Evolutionary conservation across 2,888 invertebrate species (phyloP).

Genomic region (Caenorhabditis zanzibari): DNA sequence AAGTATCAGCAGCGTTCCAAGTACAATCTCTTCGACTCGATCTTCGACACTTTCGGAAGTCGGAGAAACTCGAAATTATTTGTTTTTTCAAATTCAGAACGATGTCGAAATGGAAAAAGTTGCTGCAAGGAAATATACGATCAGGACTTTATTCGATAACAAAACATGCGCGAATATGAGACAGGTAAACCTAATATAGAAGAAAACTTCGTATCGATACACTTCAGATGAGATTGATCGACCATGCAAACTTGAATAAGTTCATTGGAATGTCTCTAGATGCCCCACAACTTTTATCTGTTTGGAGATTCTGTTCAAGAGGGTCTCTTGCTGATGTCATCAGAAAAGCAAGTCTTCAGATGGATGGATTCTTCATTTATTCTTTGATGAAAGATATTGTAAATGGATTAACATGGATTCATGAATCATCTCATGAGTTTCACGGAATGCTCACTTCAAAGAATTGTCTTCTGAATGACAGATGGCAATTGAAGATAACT

Average conservation of each 20-base stretch:
- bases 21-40: constrained; percentile 44
- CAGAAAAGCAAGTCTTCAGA: constrained; percentile 70
- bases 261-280: constrained; percentile 80
- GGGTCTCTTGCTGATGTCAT: constrained; percentile 76
- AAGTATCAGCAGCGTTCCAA: constrained; percentile 49
- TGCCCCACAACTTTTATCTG: constrained; percentile 73
- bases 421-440: constrained; percentile 49
- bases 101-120: constrained; percentile 67
- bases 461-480: constrained; percentile 77
- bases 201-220: not conserved
- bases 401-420: constrained; percentile 67
- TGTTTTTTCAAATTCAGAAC: constrained; percentile 53
- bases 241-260: constrained; percentile 75
- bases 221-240: constrained; percentile 70
- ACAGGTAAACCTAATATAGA: not conserved
- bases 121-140: constrained; percentile 69
- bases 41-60: constrained; percentile 46
- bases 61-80: constrained; percentile 51
- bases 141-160: constrained; percentile 34
- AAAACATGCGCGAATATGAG: constrained; percentile 43
- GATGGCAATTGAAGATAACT: constrained; percentile 79
- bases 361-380: constrained; percentile 78
- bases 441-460: constrained; percentile 74
- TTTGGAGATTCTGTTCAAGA: constrained; percentile 79
- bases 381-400: constrained; percentile 74